Conservation (phyloP, 1,140 invertebrate species). For the Meloidogyne floridensis region DNA sequence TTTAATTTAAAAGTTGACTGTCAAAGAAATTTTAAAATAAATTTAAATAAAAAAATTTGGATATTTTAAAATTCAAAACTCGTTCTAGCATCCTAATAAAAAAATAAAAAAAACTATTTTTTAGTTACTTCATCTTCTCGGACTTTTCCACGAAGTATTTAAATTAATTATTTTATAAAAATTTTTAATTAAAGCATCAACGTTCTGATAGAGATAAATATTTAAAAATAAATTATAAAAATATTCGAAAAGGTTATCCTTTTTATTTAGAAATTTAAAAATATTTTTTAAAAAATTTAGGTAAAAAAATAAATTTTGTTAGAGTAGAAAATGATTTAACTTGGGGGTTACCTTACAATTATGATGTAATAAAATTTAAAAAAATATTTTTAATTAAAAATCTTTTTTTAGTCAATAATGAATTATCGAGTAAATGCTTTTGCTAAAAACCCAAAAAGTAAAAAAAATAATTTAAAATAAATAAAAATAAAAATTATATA, state of each 20-base stretch:
- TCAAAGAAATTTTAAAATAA: neutral
- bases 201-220: neutral
- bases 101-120: neutral
- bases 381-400: neutral
- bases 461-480: neutral
- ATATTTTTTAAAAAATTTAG: slow-evolving; percentile 3
- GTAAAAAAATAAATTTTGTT: slow-evolving; percentile 18
- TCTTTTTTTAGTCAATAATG: slow-evolving; percentile 17
- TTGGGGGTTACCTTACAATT: slow-evolving; percentile 25
- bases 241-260: slow-evolving; percentile 18
- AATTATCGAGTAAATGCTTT: slow-evolving; percentile 21
- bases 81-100: no score
- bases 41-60: neutral
- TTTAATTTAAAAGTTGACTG: no score
- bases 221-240: slow-evolving; percentile 2
- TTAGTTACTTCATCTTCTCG: slow-evolving; percentile 25
- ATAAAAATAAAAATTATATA: no score
- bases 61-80: no score
- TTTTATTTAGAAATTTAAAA: neutral
- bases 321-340: neutral
- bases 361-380: neutral
- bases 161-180: neutral
- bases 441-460: neutral
- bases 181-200: slow-evolving; percentile 16
- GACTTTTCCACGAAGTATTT: slow-evolving; percentile 22